These are phyloP conservation scores for Coregonus suidteri DNA, from an alignment of 2,797 vertebrate species.

Conservation along the genomic window DNA sequence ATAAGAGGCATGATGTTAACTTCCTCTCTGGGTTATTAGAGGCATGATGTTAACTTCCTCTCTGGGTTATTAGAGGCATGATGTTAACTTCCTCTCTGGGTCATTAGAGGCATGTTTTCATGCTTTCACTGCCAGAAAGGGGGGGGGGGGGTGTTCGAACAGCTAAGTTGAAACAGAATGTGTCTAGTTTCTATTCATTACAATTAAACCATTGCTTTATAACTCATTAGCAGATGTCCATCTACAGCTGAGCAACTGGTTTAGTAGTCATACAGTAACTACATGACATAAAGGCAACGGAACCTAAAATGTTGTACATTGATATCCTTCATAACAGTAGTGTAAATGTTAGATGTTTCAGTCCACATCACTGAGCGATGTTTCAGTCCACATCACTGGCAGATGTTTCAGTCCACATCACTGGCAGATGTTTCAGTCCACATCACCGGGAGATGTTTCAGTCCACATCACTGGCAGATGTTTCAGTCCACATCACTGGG, in stretches of 20 bases:
- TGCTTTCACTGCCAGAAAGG: not conserved
- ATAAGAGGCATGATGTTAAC: too few species aligned
- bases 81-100: too few species aligned
- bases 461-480: not conserved
- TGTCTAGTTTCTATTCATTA: not conserved
- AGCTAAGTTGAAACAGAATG: not conserved
- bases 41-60: too few species aligned
- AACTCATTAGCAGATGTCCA: not conserved
- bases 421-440: slow-evolving; percentile 3
- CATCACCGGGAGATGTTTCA: not conserved
- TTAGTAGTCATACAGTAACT: not conserved
- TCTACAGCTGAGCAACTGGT: not conserved
- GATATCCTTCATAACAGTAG: slow-evolving; percentile 10
- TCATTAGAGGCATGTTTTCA: slow-evolving; percentile 3
- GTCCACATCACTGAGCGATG: not conserved
- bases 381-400: too few species aligned
- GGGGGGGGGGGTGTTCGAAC: slow-evolving; percentile 8
- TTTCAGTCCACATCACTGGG: not conserved
- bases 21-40: too few species aligned
- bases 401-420: too few species aligned
- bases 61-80: slow-evolving; percentile 21
- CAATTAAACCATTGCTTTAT: not conserved
- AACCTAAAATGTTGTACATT: not conserved
- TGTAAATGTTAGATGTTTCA: slow-evolving; percentile 12
- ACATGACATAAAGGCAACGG: too few species aligned